phyloP scores from a whole-genome alignment of 2,888 invertebrate species.

The Melieria picta region DNA sequence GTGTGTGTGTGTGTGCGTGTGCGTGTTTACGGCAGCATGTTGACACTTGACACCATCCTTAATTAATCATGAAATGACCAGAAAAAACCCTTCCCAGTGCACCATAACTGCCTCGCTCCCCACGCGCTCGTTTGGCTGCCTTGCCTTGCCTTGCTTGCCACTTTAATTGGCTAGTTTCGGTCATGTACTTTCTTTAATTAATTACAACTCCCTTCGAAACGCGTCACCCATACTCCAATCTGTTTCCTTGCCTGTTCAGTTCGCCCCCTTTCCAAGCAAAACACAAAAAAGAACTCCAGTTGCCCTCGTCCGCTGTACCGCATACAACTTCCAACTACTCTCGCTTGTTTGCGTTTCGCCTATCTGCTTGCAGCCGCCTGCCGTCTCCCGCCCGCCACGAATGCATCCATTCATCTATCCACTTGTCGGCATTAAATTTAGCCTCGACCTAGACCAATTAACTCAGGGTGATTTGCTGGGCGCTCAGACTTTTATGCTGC shows the following conservation, averaged over 20 bases:
- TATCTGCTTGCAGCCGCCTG: neutral
- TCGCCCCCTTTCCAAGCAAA: too few relatives aligned
- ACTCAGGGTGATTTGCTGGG: constrained; percentile 57
- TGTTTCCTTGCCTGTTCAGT: too few relatives aligned
- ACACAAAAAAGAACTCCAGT: too few relatives aligned
- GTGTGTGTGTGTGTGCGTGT: constrained; percentile 18
- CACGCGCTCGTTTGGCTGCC: neutral
- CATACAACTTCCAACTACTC: neutral
- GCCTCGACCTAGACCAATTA: constrained; percentile 64
- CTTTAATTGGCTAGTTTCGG: too few relatives aligned
- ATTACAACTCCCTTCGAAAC: too few relatives aligned
- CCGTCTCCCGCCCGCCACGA: neutral
- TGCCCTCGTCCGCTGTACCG: neutral
- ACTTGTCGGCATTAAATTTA: constrained; percentile 36
- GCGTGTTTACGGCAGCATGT: constrained; percentile 17
- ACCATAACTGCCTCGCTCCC: neutral
- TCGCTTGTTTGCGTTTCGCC: neutral
- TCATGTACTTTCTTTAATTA: too few relatives aligned
- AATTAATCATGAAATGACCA: constrained; percentile 29
- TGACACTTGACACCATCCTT: constrained; percentile 30
- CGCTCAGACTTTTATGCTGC: constrained; percentile 47
- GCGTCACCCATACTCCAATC: too few relatives aligned
- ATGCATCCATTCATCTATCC: neutral
- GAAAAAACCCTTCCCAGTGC: neutral
- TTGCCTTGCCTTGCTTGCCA: too few relatives aligned